phyloP scores from a whole-genome alignment of 2,888 invertebrate species.

The Ferdinandea cuprea region DNA sequence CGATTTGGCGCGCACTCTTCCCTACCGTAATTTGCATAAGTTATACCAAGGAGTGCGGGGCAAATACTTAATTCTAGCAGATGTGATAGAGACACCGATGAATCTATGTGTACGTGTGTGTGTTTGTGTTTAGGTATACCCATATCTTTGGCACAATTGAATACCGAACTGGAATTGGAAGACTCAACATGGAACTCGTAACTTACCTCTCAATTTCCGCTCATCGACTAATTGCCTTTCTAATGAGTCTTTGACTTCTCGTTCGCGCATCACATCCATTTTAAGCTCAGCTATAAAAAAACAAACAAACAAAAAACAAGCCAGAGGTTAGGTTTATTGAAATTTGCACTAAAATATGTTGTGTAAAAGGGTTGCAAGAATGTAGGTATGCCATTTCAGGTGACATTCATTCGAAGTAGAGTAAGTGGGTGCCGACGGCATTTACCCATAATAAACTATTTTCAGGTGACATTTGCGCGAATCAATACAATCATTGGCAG shows the following conservation, averaged over 20 bases:
- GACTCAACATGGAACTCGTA: conserved; percentile 34
- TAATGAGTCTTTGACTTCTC: conserved; percentile 96
- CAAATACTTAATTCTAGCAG: neutral
- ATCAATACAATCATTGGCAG: neutral
- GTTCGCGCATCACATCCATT: conserved; percentile 96
- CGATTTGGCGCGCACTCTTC: conserved; percentile 35
- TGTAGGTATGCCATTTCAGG: neutral
- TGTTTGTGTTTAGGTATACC: neutral
- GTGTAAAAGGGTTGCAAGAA: too few species aligned
- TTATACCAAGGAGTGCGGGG: neutral
- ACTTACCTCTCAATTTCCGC: conserved; percentile 97
- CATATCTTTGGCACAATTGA: conserved; percentile 5
- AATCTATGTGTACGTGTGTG: too few species aligned
- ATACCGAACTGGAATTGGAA: conserved; percentile 1
- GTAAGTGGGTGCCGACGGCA: neutral
- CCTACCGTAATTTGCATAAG: conserved; percentile 44
- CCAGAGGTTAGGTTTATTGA: neutral
- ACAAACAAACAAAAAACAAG: conserved; percentile 22
- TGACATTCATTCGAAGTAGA: neutral
- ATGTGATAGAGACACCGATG: conserved; percentile 1
- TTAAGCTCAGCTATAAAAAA: conserved; percentile 92
- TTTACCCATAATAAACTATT: neutral
- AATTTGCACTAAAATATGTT: neutral
- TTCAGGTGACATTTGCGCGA: conserved; percentile 4
- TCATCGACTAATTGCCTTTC: conserved; percentile 97